A percentile compares a stretch with the other conserved stretches of the same genome.
Conservation (phyloP, 2,113 vertebrate genomes). For the Rhea americana region DNA sequence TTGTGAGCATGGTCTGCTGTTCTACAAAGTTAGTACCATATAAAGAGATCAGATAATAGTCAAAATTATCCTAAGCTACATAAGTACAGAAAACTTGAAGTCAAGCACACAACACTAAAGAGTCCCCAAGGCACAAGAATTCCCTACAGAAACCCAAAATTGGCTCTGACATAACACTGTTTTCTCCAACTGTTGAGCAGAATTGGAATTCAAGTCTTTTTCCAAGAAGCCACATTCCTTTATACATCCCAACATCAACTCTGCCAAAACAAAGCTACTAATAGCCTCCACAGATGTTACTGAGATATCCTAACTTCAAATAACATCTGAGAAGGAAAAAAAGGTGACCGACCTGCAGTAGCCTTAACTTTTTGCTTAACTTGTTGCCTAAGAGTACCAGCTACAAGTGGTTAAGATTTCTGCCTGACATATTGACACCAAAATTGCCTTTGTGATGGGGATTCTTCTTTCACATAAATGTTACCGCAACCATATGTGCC, state of each 20-base stretch:
- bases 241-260: accelerated
- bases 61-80: not conserved
- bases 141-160: constrained; percentile 6
- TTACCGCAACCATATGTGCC: accelerated
- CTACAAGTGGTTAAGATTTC: not conserved
- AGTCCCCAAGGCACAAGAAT: not conserved
- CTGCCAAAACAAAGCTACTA: not conserved
- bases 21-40: not conserved
- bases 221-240: constrained; percentile 9
- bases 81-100: not conserved
- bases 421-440: not conserved
- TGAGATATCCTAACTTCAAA: not conserved
- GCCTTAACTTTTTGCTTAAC: not conserved
- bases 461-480: accelerated
- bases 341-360: not conserved
- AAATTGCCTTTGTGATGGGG: not conserved
- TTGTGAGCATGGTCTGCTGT: accelerated
- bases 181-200: not conserved
- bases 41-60: not conserved
- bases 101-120: not conserved
- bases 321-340: not conserved
- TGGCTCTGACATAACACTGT: not conserved
- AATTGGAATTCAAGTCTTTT: not conserved
- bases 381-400: not conserved
- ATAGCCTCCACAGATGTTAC: not conserved